Conservation (phyloP, 2,888 invertebrate genomes). For the Monoplex corrugatus region DNA sequence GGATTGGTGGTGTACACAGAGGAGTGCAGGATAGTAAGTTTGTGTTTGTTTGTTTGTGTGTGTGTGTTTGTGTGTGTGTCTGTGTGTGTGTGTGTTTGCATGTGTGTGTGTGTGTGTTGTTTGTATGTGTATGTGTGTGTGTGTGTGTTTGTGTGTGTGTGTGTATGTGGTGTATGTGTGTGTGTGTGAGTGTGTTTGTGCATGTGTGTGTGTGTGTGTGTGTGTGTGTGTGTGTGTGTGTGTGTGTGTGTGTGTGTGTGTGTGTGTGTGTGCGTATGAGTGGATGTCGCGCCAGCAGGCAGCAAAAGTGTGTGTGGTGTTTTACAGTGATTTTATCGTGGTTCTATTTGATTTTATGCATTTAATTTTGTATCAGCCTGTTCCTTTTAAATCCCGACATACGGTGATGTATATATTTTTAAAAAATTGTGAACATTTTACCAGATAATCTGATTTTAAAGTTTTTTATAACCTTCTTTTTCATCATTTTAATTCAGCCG, state of each 20-base stretch:
- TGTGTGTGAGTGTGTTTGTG: background rate
- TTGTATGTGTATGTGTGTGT: background rate
- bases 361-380: too few species aligned
- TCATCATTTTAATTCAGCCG: too few species aligned
- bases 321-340: background rate
- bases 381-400: too few species aligned
- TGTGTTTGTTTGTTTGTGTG: too few species aligned
- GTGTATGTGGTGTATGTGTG: conserved; percentile 7
- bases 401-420: too few species aligned
- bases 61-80: background rate
- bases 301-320: too few species aligned
- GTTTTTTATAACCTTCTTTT: too few species aligned
- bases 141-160: conserved; percentile 8
- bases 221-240: background rate
- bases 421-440: too few species aligned
- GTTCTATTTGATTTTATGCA: too few species aligned
- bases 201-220: conserved; percentile 15
- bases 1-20: conserved; percentile 96
- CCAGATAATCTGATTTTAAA: too few species aligned
- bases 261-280: conserved; percentile 1
- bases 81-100: background rate
- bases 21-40: conserved; percentile 88
- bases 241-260: background rate
- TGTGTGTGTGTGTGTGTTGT: background rate
- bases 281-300: background rate